Conservation (phyloP, 2,113 vertebrate genomes). For the Thalassoma bifasciatum region DNA sequence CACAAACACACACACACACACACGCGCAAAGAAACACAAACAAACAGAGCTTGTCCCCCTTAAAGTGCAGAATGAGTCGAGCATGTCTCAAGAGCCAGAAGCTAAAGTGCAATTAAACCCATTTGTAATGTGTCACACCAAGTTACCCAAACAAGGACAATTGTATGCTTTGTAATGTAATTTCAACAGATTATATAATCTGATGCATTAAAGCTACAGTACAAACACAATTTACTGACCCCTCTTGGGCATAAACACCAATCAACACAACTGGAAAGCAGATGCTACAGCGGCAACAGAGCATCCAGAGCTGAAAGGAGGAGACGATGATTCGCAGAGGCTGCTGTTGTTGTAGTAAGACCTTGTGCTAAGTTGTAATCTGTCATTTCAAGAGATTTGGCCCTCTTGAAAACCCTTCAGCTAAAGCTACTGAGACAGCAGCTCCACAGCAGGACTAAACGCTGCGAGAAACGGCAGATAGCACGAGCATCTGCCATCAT, state of each 20-base stretch:
- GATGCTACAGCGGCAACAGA: constrained; percentile 16
- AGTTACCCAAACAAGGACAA: constrained; percentile 73
- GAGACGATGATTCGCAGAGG: constrained; percentile 39
- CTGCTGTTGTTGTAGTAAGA: constrained; percentile 32
- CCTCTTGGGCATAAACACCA: constrained; percentile 51
- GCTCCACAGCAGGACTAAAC: constrained; percentile 16
- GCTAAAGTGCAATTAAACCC: constrained; percentile 74
- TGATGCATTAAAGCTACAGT: constrained; percentile 64
- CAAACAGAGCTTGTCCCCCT: neutral
- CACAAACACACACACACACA: constrained; percentile 22
- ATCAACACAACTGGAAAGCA: constrained; percentile 36
- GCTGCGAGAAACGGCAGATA: constrained; percentile 8
- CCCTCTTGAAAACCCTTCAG: constrained; percentile 31
- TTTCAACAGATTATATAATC: constrained; percentile 76
- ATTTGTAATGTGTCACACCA: constrained; percentile 77
- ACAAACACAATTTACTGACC: constrained; percentile 51
- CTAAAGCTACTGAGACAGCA: constrained; percentile 31
- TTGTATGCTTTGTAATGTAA: constrained; percentile 67
- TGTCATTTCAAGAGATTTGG: constrained; percentile 43
- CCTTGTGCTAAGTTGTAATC: constrained; percentile 32
- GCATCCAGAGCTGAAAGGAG: constrained; percentile 16
- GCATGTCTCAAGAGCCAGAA: constrained; percentile 65
- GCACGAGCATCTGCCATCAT: constrained; percentile 4
- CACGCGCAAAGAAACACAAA: constrained; percentile 10
- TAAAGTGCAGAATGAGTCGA: constrained; percentile 50